Evolutionary conservation across 2,888 invertebrate species (phyloP).

Genomic region (Margaritifera margaritifera): DNA sequence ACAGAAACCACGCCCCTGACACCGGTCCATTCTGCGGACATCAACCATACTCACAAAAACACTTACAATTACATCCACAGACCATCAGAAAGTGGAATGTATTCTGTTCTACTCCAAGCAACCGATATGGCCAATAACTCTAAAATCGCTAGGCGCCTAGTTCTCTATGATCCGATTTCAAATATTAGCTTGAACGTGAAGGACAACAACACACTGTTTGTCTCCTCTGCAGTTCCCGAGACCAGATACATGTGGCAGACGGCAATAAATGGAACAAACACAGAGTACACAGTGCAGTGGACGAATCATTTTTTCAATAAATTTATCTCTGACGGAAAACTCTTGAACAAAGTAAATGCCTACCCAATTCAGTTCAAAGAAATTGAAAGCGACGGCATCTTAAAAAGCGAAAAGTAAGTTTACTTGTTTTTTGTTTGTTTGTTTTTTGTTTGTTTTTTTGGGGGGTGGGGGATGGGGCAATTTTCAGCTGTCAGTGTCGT

Average conservation of each 20-base stretch:
- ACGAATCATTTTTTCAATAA: constrained; percentile 40
- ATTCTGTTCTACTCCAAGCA: background rate
- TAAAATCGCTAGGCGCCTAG: too few relatives aligned
- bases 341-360: constrained; percentile 33
- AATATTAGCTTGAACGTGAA: background rate
- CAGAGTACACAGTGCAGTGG: constrained; percentile 32
- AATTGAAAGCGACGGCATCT: constrained; percentile 16
- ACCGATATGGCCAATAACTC: background rate
- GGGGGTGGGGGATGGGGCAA: too few relatives aligned
- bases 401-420: constrained; percentile 24
- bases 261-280: constrained; percentile 2
- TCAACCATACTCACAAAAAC: background rate
- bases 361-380: constrained; percentile 35
- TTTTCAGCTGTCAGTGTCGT: too few relatives aligned
- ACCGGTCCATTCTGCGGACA: background rate
- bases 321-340: constrained; percentile 26
- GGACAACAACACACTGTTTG: constrained; percentile 21
- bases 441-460: background rate
- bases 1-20: too few relatives aligned
- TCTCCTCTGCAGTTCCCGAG: constrained; percentile 28
- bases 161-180: too few relatives aligned
- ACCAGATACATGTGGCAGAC: constrained; percentile 39
- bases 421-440: too few relatives aligned
- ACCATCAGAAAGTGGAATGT: background rate
- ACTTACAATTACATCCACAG: background rate